Evolutionary conservation across 1,140 invertebrate species (phyloP).

Genomic region (Drosophila serrata): DNA sequence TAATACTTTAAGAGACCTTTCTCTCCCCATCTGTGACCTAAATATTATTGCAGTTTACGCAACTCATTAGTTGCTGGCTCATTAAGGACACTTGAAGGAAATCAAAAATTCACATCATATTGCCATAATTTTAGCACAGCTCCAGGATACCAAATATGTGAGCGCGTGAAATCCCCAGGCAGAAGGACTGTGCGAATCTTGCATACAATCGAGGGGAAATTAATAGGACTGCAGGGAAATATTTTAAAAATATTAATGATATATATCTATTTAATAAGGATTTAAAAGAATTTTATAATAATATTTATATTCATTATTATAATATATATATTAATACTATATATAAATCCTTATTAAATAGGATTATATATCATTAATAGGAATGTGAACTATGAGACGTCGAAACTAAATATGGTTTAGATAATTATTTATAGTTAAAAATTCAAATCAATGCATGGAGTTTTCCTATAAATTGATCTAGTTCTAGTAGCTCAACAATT

Average conservation of each 20-base stretch:
- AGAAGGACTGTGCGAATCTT: background rate
- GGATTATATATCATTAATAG: no score
- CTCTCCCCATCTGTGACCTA: conserved; percentile 22
- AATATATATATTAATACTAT: no score
- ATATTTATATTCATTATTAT: no score
- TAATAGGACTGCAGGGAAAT: background rate
- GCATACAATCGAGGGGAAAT: conserved; percentile 1
- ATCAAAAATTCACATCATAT: conserved; percentile 71
- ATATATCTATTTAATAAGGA: background rate
- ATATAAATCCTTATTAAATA: no score
- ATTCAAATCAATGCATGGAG: background rate
- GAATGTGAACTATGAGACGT: no score
- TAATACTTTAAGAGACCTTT: no score
- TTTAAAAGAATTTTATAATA: background rate
- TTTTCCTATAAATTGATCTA: no score
- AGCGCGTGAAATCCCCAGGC: conserved; percentile 49
- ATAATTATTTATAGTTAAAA: background rate
- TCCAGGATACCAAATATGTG: conserved; percentile 48
- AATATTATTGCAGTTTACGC: conserved; percentile 14
- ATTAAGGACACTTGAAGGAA: conserved; percentile 43
- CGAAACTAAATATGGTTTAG: no score
- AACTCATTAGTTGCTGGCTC: conserved; percentile 60
- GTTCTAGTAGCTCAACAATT: background rate
- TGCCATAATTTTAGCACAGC: conserved; percentile 61
- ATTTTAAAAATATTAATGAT: background rate